These are phyloP conservation scores for Therioaphis trifolii DNA, from an alignment of 2,888 invertebrate genomes.

Conservation along the genomic window DNA sequence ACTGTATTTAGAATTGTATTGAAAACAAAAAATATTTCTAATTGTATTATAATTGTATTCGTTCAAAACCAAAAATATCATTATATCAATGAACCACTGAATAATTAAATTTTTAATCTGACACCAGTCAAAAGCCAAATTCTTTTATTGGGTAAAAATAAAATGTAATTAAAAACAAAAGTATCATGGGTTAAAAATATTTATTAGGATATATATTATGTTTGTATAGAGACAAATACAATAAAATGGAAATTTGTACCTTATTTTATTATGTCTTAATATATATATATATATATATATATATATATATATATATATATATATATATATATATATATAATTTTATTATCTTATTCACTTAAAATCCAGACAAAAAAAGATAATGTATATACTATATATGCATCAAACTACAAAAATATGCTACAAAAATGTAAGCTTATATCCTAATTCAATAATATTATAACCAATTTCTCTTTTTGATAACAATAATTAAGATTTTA, in stretches of 20 bases:
- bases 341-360: conserved; percentile 32
- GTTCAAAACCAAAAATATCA: too few relatives aligned
- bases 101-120: too few relatives aligned
- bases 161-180: too few relatives aligned
- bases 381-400: background rate
- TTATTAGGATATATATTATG: background rate
- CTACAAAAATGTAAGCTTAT: background rate
- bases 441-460: conserved; percentile 9
- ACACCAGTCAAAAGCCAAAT: too few relatives aligned
- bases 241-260: conserved; percentile 35
- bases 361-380: conserved; percentile 25
- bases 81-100: too few relatives aligned
- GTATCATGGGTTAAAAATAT: background rate
- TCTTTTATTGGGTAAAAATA: too few relatives aligned
- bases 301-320: background rate
- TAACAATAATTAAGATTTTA: conserved; percentile 20
- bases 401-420: conserved; percentile 14
- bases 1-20: too few relatives aligned
- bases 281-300: background rate
- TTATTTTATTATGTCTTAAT: conserved; percentile 23
- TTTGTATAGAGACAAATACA: background rate
- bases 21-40: too few relatives aligned
- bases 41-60: too few relatives aligned
- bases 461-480: background rate
- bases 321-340: background rate